These are phyloP conservation scores for Indicator indicator DNA, from an alignment of 2,113 vertebrate genomes.

Conservation along the genomic window DNA sequence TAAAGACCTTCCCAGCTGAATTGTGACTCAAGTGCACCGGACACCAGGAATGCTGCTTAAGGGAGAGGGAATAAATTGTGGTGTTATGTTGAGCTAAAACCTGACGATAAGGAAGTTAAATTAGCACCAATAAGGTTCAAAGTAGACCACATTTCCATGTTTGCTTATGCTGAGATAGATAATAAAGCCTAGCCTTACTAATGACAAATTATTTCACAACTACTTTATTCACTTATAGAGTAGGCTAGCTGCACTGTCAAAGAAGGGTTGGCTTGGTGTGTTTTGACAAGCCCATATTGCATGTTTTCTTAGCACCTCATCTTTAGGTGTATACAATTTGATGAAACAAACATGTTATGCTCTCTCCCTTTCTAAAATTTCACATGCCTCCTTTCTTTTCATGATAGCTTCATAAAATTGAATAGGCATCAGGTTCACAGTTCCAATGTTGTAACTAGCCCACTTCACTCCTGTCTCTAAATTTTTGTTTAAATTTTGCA, in stretches of 20 bases:
- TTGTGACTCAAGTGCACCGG: neutral
- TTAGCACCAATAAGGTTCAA: neutral
- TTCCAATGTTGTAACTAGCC: neutral
- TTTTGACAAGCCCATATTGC: conserved; percentile 22
- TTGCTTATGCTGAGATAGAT: neutral
- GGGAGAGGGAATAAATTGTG: neutral
- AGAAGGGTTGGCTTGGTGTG: neutral
- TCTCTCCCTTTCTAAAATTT: neutral
- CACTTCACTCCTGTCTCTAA: neutral
- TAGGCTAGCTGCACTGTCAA: neutral
- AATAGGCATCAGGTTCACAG: neutral
- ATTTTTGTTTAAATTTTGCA: neutral
- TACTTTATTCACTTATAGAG: neutral
- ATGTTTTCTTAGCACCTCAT: conserved; percentile 36
- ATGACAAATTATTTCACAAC: neutral
- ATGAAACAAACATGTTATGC: neutral
- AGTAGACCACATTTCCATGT: neutral
- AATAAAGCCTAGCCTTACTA: neutral
- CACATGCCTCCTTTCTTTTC: neutral
- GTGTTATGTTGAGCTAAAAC: neutral
- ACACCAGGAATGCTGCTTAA: neutral
- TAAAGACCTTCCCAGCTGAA: neutral
- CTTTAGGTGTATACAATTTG: neutral
- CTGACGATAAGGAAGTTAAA: neutral
- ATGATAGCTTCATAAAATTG: neutral